Conservation (phyloP, 2,888 invertebrate species). For the Hirtodrosophila cameraria region DNA sequence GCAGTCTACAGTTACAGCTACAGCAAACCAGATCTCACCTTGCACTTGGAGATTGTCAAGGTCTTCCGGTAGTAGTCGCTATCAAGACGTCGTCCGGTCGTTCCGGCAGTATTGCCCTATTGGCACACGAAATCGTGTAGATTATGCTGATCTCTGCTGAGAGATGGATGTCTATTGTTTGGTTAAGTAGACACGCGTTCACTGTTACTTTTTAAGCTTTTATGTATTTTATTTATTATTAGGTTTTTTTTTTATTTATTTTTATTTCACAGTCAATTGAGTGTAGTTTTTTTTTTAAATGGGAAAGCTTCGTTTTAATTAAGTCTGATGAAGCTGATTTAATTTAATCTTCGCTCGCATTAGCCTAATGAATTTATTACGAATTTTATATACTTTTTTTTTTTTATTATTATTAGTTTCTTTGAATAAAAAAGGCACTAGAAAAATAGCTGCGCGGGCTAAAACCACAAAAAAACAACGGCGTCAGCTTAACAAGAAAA, state of each 20-base stretch:
- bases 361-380: constrained; percentile 76
- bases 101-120: constrained; percentile 47
- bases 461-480: constrained; percentile 17
- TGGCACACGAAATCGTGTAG: constrained; percentile 54
- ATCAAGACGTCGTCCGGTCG: constrained; percentile 10
- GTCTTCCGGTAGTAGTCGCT: constrained; percentile 19
- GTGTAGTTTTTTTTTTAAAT: constrained; percentile 67
- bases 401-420: constrained; percentile 28
- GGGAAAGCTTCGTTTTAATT: constrained; percentile 76
- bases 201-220: constrained; percentile 21
- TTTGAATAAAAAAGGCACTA: constrained; percentile 1
- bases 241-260: constrained; percentile 10
- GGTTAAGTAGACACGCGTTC: constrained; percentile 42
- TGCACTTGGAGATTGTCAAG: constrained; percentile 51
- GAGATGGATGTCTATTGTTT: constrained; percentile 48
- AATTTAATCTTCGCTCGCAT: constrained; percentile 70
- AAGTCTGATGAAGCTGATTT: constrained; percentile 76
- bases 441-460: constrained; percentile 12
- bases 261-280: constrained; percentile 69
- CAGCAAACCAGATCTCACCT: constrained; percentile 52
- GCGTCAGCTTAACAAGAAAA: neutral
- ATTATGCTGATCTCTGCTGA: constrained; percentile 16
- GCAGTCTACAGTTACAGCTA: neutral
- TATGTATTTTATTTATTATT: constrained; percentile 22
- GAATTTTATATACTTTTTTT: constrained; percentile 15